Evolutionary conservation across 2,888 invertebrate genomes (phyloP).

Genomic region (Nebria salina): DNA sequence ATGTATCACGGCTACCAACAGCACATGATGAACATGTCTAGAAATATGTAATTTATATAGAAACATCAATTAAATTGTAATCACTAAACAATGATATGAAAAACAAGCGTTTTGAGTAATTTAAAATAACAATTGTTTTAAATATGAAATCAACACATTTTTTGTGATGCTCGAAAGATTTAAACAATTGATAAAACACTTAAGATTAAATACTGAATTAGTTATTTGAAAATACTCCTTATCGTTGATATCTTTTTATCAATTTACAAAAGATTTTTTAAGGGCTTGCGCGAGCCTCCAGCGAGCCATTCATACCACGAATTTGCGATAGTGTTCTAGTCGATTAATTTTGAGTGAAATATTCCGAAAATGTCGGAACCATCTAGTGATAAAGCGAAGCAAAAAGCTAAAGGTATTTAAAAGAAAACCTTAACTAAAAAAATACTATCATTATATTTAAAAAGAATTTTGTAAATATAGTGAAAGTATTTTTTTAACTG

Average conservation of each 20-base stretch:
- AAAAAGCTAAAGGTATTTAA: neutral
- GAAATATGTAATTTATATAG: no score
- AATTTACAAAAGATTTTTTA: neutral
- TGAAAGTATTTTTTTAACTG: neutral
- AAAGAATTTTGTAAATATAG: neutral
- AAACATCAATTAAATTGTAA: no score
- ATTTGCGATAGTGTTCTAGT: neutral
- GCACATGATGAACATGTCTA: no score
- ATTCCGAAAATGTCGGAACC: neutral
- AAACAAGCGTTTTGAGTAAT: no score
- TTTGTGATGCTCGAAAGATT: neutral
- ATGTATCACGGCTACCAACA: no score
- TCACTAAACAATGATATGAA: no score
- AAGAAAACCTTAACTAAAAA: neutral
- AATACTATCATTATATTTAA: neutral
- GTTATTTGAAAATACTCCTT: neutral
- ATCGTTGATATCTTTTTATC: neutral
- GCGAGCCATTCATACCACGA: neutral
- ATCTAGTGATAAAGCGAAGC: neutral
- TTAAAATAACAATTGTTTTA: neutral
- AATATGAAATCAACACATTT: neutral
- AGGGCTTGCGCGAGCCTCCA: neutral
- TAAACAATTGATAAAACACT: neutral
- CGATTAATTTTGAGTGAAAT: neutral
- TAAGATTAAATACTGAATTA: neutral